Conservation (phyloP, 2,797 vertebrate species). For the Manis pentadactyla region DNA sequence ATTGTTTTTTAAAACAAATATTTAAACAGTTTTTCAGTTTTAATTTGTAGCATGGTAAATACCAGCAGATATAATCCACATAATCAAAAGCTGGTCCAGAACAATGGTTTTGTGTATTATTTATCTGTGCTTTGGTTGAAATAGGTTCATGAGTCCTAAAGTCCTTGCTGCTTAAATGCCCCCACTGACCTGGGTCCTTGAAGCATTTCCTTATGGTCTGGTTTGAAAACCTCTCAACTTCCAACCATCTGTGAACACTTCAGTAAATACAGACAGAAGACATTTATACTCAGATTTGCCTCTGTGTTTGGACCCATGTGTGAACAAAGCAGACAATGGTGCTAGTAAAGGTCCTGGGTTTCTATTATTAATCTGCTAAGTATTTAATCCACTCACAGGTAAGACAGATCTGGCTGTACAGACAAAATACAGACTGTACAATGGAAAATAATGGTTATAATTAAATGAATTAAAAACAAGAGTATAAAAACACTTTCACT, state of each 20-base stretch:
- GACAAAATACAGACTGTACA: background rate
- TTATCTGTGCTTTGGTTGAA: background rate
- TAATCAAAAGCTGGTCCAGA: background rate
- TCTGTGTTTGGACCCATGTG: background rate
- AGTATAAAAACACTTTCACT: background rate
- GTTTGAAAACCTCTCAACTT: background rate
- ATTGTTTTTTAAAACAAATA: background rate
- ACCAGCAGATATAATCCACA: background rate
- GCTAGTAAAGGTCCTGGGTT: background rate
- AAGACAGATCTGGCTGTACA: constrained; percentile 2
- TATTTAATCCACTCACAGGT: constrained; percentile 44
- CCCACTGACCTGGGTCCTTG: background rate
- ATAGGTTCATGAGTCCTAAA: background rate
- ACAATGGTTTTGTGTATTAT: background rate
- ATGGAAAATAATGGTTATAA: background rate
- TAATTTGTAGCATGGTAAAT: constrained; percentile 32
- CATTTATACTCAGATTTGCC: background rate
- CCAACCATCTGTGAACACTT: background rate
- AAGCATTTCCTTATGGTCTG: background rate
- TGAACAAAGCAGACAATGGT: background rate
- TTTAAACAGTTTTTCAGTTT: background rate
- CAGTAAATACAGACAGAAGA: background rate
- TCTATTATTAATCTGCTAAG: constrained; percentile 62
- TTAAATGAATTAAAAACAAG: background rate
- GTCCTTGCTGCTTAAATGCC: background rate